Percentiles rank a stretch among this genome's conserved stretches.
Conservation (phyloP, 2,113 vertebrate species). For the Amphiprion ocellaris region DNA sequence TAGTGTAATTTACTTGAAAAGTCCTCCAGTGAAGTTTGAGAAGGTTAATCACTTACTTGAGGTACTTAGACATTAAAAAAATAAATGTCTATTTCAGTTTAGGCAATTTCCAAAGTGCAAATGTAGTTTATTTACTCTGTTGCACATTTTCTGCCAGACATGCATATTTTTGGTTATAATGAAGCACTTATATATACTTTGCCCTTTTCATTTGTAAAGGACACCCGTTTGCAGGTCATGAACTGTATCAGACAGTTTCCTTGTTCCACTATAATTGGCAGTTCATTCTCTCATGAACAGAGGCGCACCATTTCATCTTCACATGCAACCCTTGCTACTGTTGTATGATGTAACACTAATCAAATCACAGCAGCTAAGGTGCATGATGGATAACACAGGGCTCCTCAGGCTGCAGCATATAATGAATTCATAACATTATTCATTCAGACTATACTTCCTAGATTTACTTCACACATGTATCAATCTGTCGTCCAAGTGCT, state of each 20-base stretch:
- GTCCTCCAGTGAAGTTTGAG: constrained; percentile 24
- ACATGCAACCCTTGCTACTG: constrained; percentile 7
- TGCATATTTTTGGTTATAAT: not conserved
- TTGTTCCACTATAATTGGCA: constrained; percentile 40
- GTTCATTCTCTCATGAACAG: constrained; percentile 49
- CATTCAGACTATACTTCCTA: not conserved
- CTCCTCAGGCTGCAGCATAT: not conserved
- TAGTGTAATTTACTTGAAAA: constrained; percentile 23
- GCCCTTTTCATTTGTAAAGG: not conserved
- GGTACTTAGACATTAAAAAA: not conserved
- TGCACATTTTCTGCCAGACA: not conserved
- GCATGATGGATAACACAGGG: not conserved
- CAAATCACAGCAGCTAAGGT: constrained; percentile 14
- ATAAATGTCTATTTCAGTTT: not conserved
- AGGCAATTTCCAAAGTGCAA: not conserved
- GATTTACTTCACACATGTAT: not conserved
- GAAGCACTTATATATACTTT: not conserved
- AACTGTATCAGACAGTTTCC: constrained; percentile 13
- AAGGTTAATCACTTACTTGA: constrained; percentile 46
- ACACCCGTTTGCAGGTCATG: constrained; percentile 11
- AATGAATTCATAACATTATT: constrained; percentile 3
- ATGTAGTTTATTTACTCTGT: not conserved
- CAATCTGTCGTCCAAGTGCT: not conserved
- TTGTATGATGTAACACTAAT: constrained; percentile 29
- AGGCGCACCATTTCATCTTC: constrained; percentile 47